A percentile compares a stretch with the other conserved stretches of the same genome.
Evolutionary conservation across 1,140 invertebrate species (phyloP).

Genomic region (Macrocentrus cingulum): DNA sequence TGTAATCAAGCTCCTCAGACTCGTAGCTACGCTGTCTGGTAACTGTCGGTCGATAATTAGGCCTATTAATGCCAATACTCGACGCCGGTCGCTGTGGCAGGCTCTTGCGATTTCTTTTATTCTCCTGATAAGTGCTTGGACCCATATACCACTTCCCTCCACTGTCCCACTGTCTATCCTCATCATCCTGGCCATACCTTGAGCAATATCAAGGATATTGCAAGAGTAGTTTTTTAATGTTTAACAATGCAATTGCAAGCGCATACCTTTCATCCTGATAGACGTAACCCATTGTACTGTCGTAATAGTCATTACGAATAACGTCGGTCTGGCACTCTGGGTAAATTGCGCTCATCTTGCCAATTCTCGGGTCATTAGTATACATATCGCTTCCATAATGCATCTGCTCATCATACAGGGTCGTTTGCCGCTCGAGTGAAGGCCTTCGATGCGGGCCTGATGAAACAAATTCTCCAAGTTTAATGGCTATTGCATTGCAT

Average conservation of each 20-base stretch:
- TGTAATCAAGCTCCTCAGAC: constrained; percentile 51
- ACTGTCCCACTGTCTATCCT: constrained; percentile 71
- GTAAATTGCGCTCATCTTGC: constrained; percentile 51
- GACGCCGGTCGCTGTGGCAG: constrained; percentile 55
- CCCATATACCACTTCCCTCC: constrained; percentile 58
- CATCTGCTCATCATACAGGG: constrained; percentile 72
- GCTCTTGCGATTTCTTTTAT: constrained; percentile 52
- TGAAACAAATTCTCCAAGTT: constrained; percentile 12
- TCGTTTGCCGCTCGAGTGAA: constrained; percentile 78
- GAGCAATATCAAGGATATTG: not conserved
- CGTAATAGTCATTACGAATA: constrained; percentile 55
- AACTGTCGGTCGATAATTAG: constrained; percentile 49
- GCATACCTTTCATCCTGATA: constrained; percentile 59
- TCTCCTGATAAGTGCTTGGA: constrained; percentile 49
- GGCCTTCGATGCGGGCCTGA: constrained; percentile 65
- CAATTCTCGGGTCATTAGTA: constrained; percentile 39
- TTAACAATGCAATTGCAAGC: not conserved
- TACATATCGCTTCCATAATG: constrained; percentile 45
- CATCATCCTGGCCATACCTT: constrained; percentile 67
- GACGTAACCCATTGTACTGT: constrained; percentile 53
- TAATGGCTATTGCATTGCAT: not conserved
- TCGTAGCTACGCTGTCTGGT: constrained; percentile 52
- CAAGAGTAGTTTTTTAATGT: not conserved
- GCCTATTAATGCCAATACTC: constrained; percentile 49
- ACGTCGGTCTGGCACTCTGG: constrained; percentile 50